phyloP scores from a whole-genome alignment of 2,113 vertebrate genomes.

The Rhizomys pruinosus region DNA sequence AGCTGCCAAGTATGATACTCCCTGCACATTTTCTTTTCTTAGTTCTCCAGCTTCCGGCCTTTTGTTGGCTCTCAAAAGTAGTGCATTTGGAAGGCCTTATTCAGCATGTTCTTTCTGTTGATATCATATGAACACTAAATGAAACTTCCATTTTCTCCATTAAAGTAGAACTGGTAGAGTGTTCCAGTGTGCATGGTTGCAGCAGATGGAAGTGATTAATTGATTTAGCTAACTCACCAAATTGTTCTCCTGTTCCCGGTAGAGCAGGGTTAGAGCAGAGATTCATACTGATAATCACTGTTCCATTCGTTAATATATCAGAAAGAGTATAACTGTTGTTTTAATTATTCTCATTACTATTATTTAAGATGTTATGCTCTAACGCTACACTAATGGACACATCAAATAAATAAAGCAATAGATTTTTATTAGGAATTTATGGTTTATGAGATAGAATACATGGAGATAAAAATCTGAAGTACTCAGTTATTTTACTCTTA shows the following conservation, averaged over 20 bases:
- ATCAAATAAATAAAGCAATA: constrained; percentile 59
- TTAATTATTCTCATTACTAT: constrained; percentile 72
- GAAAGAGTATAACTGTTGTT: constrained; percentile 63
- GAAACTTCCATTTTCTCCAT: constrained; percentile 70
- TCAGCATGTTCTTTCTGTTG: constrained; percentile 75
- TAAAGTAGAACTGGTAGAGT: constrained; percentile 35
- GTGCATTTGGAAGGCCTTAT: constrained; percentile 58
- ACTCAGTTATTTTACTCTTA: constrained; percentile 47
- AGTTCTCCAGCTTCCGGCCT: constrained; percentile 67
- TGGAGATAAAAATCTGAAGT: constrained; percentile 36
- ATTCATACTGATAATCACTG: constrained; percentile 54
- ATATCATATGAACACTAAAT: constrained; percentile 68
- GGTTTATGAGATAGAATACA: constrained; percentile 37
- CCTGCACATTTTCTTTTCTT: constrained; percentile 70
- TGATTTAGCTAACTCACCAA: constrained; percentile 68
- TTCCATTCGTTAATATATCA: constrained; percentile 44
- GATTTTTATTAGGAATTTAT: constrained; percentile 52
- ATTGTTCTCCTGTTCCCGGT: constrained; percentile 56
- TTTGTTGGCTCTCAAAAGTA: constrained; percentile 70
- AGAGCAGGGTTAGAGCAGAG: constrained; percentile 49
- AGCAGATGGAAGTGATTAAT: constrained; percentile 77
- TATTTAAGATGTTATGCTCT: constrained; percentile 64
- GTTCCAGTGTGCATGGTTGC: constrained; percentile 48
- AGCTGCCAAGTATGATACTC: constrained; percentile 72
- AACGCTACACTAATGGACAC: constrained; percentile 43